Evolutionary conservation across 2,888 invertebrate species (phyloP).

Genomic region (Julus scanicus): DNA sequence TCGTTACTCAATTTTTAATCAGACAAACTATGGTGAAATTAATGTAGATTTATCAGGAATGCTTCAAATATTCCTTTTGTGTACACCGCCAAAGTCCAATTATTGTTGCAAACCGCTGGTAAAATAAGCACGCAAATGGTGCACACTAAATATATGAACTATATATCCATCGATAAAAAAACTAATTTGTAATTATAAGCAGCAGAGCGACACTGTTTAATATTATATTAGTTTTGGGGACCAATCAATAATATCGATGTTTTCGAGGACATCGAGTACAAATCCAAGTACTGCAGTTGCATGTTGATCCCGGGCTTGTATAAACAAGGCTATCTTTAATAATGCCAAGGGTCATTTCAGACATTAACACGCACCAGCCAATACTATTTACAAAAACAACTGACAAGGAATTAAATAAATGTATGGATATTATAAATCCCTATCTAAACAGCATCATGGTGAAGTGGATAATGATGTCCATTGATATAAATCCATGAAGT

Average conservation of each 20-base stretch:
- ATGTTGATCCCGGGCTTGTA: neutral
- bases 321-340: no score
- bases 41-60: neutral
- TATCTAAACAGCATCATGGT: no score
- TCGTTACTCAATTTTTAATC: neutral
- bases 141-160: neutral
- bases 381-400: neutral
- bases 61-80: neutral
- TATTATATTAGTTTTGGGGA: neutral
- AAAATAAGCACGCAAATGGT: neutral
- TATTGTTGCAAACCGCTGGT: neutral
- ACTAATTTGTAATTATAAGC: neutral
- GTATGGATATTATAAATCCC: no score
- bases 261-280: neutral
- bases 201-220: neutral
- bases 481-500: no score
- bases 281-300: neutral
- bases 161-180: neutral
- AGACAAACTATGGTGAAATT: neutral
- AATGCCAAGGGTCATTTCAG: no score
- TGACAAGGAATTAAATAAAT: no score
- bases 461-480: no score
- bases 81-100: neutral
- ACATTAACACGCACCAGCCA: neutral
- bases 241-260: neutral